These are phyloP conservation scores for Cataglyphis livida DNA, from an alignment of 2,888 invertebrate genomes.

Conservation along the genomic window DNA sequence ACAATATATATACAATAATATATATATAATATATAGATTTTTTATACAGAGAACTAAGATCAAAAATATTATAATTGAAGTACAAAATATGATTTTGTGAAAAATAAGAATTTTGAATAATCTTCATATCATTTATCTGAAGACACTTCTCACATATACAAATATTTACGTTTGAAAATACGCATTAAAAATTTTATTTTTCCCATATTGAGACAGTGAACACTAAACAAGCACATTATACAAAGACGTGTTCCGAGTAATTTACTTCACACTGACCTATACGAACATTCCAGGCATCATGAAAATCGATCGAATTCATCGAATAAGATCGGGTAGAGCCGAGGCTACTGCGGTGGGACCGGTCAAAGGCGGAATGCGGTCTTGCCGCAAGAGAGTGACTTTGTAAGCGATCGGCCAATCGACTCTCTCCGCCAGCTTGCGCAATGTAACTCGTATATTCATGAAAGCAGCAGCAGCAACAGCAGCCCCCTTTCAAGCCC, in stretches of 20 bases:
- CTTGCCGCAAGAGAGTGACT: constrained; percentile 79
- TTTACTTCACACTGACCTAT: not conserved
- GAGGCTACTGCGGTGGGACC: constrained; percentile 74
- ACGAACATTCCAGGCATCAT: constrained; percentile 53
- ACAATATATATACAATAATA: too few species aligned
- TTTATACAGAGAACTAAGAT: not conserved
- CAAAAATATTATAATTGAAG: not conserved
- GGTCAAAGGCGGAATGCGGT: constrained; percentile 82
- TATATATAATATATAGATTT: not conserved
- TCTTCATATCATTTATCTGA: not conserved
- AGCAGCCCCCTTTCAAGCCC: constrained; percentile 33
- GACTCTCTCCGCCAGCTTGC: constrained; percentile 66
- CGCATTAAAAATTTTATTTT: not conserved
- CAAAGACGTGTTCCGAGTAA: not conserved
- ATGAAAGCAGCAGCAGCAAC: constrained; percentile 5
- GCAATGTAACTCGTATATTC: constrained; percentile 64
- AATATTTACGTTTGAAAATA: not conserved
- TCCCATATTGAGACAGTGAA: not conserved
- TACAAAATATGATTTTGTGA: not conserved
- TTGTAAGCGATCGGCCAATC: constrained; percentile 80
- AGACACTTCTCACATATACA: not conserved
- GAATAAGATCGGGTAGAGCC: constrained; percentile 73
- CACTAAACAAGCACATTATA: not conserved
- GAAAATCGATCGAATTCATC: constrained; percentile 72
- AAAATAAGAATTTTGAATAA: too few species aligned